Evolutionary conservation across 2,888 invertebrate species (phyloP).

Genomic region (Odontocerum albicorne): DNA sequence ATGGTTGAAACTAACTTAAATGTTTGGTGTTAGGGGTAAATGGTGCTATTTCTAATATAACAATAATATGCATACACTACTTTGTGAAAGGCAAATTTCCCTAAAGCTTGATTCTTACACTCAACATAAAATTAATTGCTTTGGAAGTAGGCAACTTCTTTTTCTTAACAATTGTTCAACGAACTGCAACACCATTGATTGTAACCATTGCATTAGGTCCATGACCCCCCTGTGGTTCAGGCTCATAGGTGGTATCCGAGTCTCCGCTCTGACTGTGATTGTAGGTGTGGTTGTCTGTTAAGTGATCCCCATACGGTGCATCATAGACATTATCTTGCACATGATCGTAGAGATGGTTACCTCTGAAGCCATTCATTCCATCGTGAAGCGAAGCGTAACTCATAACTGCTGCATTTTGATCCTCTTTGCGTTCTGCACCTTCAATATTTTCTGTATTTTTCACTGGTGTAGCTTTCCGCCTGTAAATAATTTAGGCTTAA

Average conservation of each 20-base stretch:
- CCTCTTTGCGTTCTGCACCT: constrained; percentile 83
- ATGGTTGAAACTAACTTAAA: too few species aligned
- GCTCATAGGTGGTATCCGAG: constrained; percentile 61
- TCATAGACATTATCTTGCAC: constrained; percentile 73
- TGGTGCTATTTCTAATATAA: too few species aligned
- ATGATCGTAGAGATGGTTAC: constrained; percentile 55
- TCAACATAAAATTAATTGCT: too few species aligned
- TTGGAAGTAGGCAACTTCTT: too few species aligned
- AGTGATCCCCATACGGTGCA: constrained; percentile 70
- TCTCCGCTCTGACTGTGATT: constrained; percentile 48
- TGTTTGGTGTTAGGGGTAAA: too few species aligned
- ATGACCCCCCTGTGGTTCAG: constrained; percentile 65
- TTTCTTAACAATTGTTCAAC: too few species aligned
- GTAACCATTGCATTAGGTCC: constrained; percentile 67
- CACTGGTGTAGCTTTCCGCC: constrained; percentile 81
- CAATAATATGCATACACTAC: too few species aligned
- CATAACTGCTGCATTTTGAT: constrained; percentile 86
- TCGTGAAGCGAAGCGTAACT: constrained; percentile 84
- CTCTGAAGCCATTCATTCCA: constrained; percentile 48
- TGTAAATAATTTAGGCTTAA: too few species aligned
- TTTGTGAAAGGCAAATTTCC: too few species aligned
- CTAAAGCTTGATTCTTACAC: too few species aligned
- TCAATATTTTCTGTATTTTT: constrained; percentile 88
- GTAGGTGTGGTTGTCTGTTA: constrained; percentile 53
- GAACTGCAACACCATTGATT: constrained; percentile 86